These are phyloP conservation scores for Drosophila atripex DNA, from an alignment of 2,888 invertebrate species.

Conservation along the genomic window DNA sequence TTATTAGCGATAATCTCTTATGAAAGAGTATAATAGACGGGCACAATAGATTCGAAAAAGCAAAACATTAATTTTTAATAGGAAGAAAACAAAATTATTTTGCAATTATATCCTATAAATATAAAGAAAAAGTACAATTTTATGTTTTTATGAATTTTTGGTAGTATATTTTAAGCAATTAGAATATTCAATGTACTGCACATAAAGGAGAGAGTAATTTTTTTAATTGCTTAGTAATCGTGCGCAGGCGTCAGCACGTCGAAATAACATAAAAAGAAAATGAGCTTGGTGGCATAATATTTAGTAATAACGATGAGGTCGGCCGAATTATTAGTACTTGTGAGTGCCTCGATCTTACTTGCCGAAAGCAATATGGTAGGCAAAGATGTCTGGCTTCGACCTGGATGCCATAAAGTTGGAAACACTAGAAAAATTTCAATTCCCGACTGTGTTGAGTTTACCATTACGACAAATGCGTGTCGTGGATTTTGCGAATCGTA, in stretches of 20 bases:
- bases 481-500: constrained; percentile 94
- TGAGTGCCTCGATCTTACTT: constrained; percentile 41
- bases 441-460: constrained; percentile 93
- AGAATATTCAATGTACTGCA: not conserved
- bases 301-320: constrained; percentile 49
- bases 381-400: constrained; percentile 88
- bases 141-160: no score
- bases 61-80: no score
- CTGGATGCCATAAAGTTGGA: constrained; percentile 93
- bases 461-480: constrained; percentile 94
- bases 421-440: constrained; percentile 91
- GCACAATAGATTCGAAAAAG: no score
- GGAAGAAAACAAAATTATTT: no score
- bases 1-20: no score
- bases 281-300: not conserved
- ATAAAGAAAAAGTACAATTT: no score
- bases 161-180: no score
- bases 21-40: no score
- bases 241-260: constrained; percentile 17
- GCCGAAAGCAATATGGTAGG: constrained; percentile 33
- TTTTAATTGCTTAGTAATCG: not conserved
- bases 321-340: constrained; percentile 32
- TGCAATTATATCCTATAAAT: no score
- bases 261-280: constrained; percentile 3
- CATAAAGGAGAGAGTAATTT: not conserved